Evolutionary conservation across 2,797 vertebrate genomes (phyloP), one percentile per base, ranked within the genome.

Genomic region (Champsocephalus esox): DNA sequence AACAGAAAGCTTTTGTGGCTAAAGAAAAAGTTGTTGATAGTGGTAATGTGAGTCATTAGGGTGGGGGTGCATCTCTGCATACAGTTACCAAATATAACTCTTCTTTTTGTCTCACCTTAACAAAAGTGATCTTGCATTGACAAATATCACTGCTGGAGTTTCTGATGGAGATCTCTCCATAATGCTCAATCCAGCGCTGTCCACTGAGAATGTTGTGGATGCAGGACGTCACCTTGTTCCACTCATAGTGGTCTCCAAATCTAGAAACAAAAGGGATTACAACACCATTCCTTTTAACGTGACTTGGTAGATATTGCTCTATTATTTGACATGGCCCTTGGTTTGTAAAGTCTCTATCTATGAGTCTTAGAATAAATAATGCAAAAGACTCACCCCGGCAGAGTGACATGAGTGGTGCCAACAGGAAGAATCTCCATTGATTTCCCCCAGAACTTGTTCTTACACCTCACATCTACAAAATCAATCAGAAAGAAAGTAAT

Each of bases 371-470:
- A 78, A n/a, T 62, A 52, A 72, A 75, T 54, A 28, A 70, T 24
- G 60, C 38, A 58, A 48, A 32, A 75, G 11, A 94, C 96, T 96
- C 93, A 99, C 98, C 70, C 90, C 12, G 97, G 97, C 60, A 99
- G 94, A 84, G 92, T 95, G 58, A 99, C 95, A 3, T 99, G 96
- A 12, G 96, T 97, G 66, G 95, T 97, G 72, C 98, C 98, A 75
- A 99, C 90, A 72, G 98, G 98, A 84, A 99, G 95, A 12, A 99
- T 99, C 94, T 99, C 98, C 97, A 99, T 98, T 38, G 98, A 99
- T 92, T 99, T 99, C 0, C 98, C 98, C 98, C 98, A 99, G 92
- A 99, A 99, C 90, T 99, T 99, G 90, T 99, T 99, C 93, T 99
- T 99, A 96, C 98, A 99, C 85, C 98, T 96, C 80, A 99, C 92